phyloP scores from a whole-genome alignment of 1,140 invertebrate species.

The Bombus ignitus region DNA sequence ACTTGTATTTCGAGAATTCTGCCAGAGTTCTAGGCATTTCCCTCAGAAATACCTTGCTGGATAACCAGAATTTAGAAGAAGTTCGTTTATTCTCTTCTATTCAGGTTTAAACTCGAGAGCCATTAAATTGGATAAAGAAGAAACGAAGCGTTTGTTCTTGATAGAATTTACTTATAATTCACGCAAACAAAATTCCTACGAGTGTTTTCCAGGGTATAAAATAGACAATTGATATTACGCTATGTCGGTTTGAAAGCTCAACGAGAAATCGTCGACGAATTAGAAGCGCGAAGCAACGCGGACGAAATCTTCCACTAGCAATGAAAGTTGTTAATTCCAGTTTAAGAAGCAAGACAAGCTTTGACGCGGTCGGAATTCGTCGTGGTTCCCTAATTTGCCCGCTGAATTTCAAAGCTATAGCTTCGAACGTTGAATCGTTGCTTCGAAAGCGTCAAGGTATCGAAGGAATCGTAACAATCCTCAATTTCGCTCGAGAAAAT shows the following conservation, averaged over 20 bases:
- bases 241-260: not conserved
- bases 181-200: not conserved
- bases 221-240: not conserved
- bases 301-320: too few relatives aligned
- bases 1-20: not conserved
- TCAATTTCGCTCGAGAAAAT: not conserved
- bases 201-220: not conserved
- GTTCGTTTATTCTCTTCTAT: too few relatives aligned
- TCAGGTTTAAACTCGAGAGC: not conserved
- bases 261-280: not conserved
- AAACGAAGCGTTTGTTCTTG: not conserved
- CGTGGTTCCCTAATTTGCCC: constrained; percentile 1
- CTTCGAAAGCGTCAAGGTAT: constrained; percentile 3
- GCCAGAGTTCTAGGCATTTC: not conserved
- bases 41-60: not conserved
- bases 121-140: not conserved
- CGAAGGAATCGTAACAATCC: constrained; percentile 29
- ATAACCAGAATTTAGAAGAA: not conserved
- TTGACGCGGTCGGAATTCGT: constrained; percentile 4
- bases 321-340: constrained; percentile 18
- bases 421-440: not conserved
- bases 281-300: not conserved
- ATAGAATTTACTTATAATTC: not conserved
- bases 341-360: constrained; percentile 22
- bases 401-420: constrained; percentile 3